These are phyloP conservation scores for Ovis aries DNA, from an alignment of 2,113 vertebrate species.

Conservation along the genomic window DNA sequence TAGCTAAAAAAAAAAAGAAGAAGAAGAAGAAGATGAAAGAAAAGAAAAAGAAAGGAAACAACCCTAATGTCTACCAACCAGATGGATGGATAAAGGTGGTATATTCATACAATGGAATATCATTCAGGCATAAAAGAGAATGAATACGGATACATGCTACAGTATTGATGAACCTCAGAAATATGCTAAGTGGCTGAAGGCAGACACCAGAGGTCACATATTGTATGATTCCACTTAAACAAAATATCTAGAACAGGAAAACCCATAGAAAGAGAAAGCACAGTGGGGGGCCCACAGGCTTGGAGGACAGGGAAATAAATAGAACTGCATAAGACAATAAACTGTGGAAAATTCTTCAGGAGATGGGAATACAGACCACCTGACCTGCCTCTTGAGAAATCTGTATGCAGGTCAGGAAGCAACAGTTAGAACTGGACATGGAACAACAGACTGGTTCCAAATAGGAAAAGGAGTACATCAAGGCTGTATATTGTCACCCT, in stretches of 20 bases:
- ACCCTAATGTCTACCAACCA: background rate
- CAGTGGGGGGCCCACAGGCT: background rate
- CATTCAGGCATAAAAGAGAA: background rate
- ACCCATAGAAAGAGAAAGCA: background rate
- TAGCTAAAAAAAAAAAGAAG: background rate
- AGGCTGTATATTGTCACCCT: background rate
- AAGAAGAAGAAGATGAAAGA: too few species aligned
- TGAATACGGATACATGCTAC: background rate
- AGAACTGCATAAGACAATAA: background rate
- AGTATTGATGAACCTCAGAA: background rate
- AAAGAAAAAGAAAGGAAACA: background rate
- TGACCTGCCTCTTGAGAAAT: background rate
- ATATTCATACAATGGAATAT: background rate
- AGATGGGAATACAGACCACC: background rate
- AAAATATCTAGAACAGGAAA: background rate
- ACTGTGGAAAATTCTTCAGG: background rate
- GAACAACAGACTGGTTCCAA: background rate
- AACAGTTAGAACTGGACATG: background rate
- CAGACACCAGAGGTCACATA: background rate
- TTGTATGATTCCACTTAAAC: background rate
- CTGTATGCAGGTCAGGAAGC: background rate
- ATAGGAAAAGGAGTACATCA: rapidly evolving
- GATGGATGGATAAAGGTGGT: background rate
- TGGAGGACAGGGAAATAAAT: background rate
- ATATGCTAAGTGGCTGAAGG: background rate